Percentiles rank a stretch among this genome's conserved stretches.
phyloP scores from a whole-genome alignment of 2,797 vertebrate genomes.

The Acanthurus lineatus region DNA sequence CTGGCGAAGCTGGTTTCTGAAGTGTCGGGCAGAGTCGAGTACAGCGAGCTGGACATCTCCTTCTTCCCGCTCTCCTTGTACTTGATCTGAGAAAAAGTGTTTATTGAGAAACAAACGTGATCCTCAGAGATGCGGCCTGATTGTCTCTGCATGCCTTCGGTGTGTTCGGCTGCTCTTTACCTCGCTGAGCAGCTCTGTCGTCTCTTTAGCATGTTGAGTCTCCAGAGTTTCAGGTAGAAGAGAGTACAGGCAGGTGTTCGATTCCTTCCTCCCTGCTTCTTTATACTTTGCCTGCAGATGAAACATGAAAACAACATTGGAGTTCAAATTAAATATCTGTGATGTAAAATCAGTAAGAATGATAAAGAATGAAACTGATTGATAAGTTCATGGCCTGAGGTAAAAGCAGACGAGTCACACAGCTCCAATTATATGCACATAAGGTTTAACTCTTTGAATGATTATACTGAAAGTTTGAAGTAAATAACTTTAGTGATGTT shows the following conservation, averaged over 20 bases:
- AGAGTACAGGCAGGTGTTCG: constrained; percentile 86
- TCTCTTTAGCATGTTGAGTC: constrained; percentile 87
- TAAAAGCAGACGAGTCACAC: too few relatives aligned
- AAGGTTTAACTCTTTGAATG: too few relatives aligned
- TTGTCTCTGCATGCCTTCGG: rapidly evolving
- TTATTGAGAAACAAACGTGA: rapidly evolving
- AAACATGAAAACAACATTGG: too few relatives aligned
- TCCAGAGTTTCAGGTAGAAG: constrained; percentile 89
- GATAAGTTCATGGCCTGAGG: too few relatives aligned
- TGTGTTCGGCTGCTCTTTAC: constrained; percentile 64
- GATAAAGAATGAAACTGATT: too few relatives aligned
- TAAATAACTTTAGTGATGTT: too few relatives aligned
- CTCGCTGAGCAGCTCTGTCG: constrained; percentile 88
- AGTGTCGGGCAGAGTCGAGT: constrained; percentile 64
- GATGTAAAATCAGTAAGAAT: too few relatives aligned
- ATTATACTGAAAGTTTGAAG: too few relatives aligned
- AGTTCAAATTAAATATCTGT: too few relatives aligned
- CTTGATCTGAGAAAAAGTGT: constrained; percentile 16
- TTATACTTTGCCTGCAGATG: constrained; percentile 90
- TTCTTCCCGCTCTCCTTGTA: constrained; percentile 45
- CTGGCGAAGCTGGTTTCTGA: constrained; percentile 58
- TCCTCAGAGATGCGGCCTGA: neutral
- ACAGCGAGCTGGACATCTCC: constrained; percentile 38
- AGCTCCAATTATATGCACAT: too few relatives aligned
- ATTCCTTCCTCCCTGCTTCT: constrained; percentile 82